Percentiles rank a stretch among this genome's conserved stretches.
phyloP scores from a whole-genome alignment of 2,888 invertebrate species.

The Sminthurinus aureus region DNA sequence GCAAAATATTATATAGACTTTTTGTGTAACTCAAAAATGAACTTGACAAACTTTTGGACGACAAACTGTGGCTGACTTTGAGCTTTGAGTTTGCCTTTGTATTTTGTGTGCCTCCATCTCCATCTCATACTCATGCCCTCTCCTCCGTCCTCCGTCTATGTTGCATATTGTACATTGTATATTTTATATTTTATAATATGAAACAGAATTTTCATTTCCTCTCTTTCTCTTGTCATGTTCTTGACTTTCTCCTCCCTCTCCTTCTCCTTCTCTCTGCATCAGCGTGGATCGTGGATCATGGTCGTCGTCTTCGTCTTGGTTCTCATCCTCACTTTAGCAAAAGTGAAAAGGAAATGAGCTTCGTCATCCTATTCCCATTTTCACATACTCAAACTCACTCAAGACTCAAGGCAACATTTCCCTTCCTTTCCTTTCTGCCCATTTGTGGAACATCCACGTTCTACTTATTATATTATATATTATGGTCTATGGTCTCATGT shows the following conservation, averaged over 20 bases:
- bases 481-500: background rate
- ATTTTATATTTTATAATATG: background rate
- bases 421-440: no score
- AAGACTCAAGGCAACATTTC: no score
- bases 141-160: background rate
- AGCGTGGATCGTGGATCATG: no score
- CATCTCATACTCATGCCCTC: no score
- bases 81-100: background rate
- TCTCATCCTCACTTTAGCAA: background rate
- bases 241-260: background rate
- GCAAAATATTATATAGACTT: no score
- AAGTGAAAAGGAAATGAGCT: conserved; percentile 25
- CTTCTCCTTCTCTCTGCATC: background rate
- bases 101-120: background rate
- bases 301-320: no score
- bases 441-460: no score
- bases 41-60: background rate
- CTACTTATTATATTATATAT: background rate
- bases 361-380: conserved; percentile 7
- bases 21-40: background rate
- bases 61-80: background rate
- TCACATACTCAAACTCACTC: background rate
- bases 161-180: background rate
- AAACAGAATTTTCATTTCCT: conserved; percentile 36
- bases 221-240: background rate